A percentile compares a stretch with the other conserved stretches of the same genome.
These are phyloP conservation scores for Donacobius atricapilla DNA, from an alignment of 2,113 vertebrate species.

Conservation along the genomic window DNA sequence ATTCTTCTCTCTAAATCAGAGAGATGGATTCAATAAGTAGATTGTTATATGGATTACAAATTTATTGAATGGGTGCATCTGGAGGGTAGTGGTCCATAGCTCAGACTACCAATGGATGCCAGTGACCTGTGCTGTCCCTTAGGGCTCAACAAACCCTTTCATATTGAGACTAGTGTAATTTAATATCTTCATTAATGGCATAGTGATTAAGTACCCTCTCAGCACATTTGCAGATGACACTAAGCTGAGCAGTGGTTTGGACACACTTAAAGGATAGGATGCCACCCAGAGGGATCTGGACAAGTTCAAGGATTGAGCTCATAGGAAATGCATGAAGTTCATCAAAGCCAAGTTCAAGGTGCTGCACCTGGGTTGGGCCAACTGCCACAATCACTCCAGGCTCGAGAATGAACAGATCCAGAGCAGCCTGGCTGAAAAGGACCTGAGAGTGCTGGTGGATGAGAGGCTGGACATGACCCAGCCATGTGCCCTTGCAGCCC, in stretches of 20 bases:
- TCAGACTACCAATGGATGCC: not conserved
- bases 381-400: fast-evolving
- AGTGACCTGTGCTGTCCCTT: not conserved
- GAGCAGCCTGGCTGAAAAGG: fast-evolving
- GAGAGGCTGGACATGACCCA: not conserved
- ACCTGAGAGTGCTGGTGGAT: fast-evolving
- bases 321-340: not conserved
- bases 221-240: not conserved
- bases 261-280: not conserved
- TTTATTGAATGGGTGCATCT: not conserved
- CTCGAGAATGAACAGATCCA: not conserved
- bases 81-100: not conserved
- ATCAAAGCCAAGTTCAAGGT: not conserved
- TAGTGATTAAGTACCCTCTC: not conserved
- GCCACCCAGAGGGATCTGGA: not conserved
- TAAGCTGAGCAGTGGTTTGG: not conserved
- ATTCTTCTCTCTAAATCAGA: not conserved
- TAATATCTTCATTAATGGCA: not conserved
- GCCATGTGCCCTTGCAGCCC: not conserved
- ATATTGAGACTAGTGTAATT: not conserved
- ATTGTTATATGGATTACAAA: not conserved
- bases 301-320: not conserved
- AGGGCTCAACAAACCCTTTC: too few species aligned
- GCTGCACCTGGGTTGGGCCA: not conserved
- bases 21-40: not conserved